A percentile compares a stretch with the other conserved stretches of the same genome.
These are phyloP conservation scores for Octomys mimax DNA, from an alignment of 2,797 vertebrate species.

Conservation along the genomic window DNA sequence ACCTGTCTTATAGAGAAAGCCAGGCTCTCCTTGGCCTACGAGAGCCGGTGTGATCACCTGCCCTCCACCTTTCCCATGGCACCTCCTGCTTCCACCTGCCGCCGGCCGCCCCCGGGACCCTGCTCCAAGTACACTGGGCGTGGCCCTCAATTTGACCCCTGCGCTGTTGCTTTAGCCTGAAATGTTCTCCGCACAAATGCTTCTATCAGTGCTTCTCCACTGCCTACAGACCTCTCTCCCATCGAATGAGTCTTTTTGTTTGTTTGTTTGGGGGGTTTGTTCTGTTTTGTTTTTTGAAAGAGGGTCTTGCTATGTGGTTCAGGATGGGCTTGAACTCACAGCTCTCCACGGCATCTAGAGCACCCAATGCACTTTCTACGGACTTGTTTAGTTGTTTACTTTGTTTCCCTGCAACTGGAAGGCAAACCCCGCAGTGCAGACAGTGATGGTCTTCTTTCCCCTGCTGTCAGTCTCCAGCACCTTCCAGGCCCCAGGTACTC, in stretches of 20 bases:
- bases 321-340: not conserved
- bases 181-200: not conserved
- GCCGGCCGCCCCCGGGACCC: not conserved
- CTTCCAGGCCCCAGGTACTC: not conserved
- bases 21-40: not conserved
- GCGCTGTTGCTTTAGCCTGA: not conserved
- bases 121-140: not conserved
- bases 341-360: too few relatives aligned
- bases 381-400: not conserved
- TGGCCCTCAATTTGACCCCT: not conserved
- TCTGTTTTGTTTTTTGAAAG: not conserved
- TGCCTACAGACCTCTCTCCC: not conserved
- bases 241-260: not conserved
- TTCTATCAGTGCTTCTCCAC: not conserved
- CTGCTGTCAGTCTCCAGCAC: not conserved
- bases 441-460: not conserved
- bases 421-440: not conserved
- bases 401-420: constrained; percentile 31
- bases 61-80: not conserved
- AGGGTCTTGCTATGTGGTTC: not conserved
- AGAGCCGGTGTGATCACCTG: not conserved
- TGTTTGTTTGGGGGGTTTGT: not conserved
- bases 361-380: not conserved
- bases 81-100: not conserved
- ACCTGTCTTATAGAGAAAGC: constrained; percentile 17